A percentile compares a stretch with the other conserved stretches of the same genome.
These are phyloP conservation scores for Tychaedon coryphoeus DNA, from an alignment of 2,113 vertebrate genomes.

Conservation along the genomic window DNA sequence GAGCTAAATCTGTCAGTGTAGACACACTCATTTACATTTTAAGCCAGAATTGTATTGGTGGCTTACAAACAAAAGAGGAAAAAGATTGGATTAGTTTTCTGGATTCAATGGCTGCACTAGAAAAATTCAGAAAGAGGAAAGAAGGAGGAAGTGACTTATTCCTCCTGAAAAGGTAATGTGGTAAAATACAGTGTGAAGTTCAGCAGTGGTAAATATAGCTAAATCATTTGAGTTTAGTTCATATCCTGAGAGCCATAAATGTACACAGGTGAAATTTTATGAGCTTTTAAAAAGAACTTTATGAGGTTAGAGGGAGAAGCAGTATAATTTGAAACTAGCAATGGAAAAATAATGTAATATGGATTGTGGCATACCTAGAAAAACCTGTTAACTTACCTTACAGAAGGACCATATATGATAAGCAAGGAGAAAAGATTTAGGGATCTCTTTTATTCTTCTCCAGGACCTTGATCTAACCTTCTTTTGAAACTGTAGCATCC, in stretches of 20 bases:
- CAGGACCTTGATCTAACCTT: background rate
- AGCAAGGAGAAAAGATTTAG: background rate
- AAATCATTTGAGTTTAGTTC: slow-evolving; percentile 66
- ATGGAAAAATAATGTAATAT: slow-evolving; percentile 76
- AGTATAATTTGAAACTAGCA: slow-evolving; percentile 72
- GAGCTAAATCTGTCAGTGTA: background rate
- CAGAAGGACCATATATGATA: background rate
- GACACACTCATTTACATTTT: background rate
- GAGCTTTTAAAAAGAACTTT: slow-evolving; percentile 74
- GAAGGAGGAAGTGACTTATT: slow-evolving; percentile 24
- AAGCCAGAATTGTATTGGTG: background rate
- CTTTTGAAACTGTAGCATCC: background rate
- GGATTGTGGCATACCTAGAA: slow-evolving; percentile 62
- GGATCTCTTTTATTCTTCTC: background rate
- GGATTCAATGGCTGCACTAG: background rate
- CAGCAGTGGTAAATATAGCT: slow-evolving; percentile 70
- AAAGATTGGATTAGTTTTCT: background rate
- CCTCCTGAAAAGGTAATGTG: background rate
- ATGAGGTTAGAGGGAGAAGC: slow-evolving; percentile 72
- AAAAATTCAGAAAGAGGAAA: slow-evolving; percentile 7
- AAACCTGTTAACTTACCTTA: slow-evolving; percentile 50
- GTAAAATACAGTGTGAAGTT: slow-evolving; percentile 35
- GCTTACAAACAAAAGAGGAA: background rate
- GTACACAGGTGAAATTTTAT: slow-evolving; percentile 78
- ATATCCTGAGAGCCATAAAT: slow-evolving; percentile 76